Percentiles rank a stretch among this genome's conserved stretches.
These are phyloP conservation scores for Mobula hypostoma DNA, from an alignment of 2,113 vertebrate genomes.

Conservation along the genomic window DNA sequence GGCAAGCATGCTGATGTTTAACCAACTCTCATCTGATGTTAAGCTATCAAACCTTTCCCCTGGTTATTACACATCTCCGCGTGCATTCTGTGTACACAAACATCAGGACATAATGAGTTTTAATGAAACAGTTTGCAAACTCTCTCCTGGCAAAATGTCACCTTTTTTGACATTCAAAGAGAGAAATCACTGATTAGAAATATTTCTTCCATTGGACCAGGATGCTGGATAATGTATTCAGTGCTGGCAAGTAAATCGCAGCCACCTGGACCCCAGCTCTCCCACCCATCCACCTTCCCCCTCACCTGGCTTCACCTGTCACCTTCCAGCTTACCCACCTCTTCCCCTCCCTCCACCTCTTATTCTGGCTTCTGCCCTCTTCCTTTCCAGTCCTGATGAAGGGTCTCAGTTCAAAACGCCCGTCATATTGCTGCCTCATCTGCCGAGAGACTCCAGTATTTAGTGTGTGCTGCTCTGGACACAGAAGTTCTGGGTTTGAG, in stretches of 20 bases:
- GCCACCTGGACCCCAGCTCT: too few species aligned
- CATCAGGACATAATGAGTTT: background rate
- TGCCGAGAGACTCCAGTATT: too few species aligned
- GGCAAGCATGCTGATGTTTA: background rate
- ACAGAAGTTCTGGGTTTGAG: background rate
- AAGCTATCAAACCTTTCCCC: background rate
- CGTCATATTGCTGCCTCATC: too few species aligned
- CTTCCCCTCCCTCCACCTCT: too few species aligned
- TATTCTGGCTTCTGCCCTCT: too few species aligned
- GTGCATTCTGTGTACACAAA: background rate
- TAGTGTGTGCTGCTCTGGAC: too few species aligned
- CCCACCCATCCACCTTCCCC: too few species aligned
- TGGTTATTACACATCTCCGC: background rate
- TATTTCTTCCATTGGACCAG: background rate
- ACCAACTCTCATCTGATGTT: background rate
- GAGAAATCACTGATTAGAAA: background rate
- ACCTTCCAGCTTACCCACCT: too few species aligned
- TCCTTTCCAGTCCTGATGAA: too few species aligned
- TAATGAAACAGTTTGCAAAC: slow-evolving; percentile 13
- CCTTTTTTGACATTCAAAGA: background rate
- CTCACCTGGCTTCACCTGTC: too few species aligned
- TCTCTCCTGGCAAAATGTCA: slow-evolving; percentile 2
- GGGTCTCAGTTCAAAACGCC: too few species aligned
- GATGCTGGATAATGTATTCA: background rate
- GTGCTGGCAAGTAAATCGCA: background rate